Evolutionary conservation across 2,797 vertebrate species (phyloP), one percentile per base, ranked within the genome.

Genomic region (Discoglossus pictus): DNA sequence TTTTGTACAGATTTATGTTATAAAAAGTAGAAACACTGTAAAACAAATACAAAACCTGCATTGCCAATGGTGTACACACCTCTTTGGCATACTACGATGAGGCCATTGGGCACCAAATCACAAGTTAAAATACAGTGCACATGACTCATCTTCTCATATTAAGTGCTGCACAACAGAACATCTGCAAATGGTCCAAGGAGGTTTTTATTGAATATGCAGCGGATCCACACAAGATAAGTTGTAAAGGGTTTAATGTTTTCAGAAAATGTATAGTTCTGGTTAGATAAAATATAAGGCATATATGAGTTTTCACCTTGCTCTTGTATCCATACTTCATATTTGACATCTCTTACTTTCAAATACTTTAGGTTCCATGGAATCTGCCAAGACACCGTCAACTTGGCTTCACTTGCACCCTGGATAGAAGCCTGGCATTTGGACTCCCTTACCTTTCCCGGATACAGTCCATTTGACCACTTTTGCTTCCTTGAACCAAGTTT

Each of bases 301-400:
- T 99, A 99, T 2, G 94, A 97, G 88, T 96, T 98, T 82, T 99
- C 97, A 43, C 97, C 97, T 86, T 98, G 95, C 79, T 99, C 97
- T 86, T 99, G 97, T 75, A 99, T 96, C 97, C 97, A 99, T 44
- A 99, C 97, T 79, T 99, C 97, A 0, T 99, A 99, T 79, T 91
- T 95, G 13, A 99, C 96, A 72, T 98, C 97, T 82, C 90, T 86
- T 38, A 98, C 95, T 78, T 97, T 97, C 73, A 99, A 84, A 80
- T 94, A 99, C 76, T 91, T 95, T 63, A 99, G 88, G 79, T 99
- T 99, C 97, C 97, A 99, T 0, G 97, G 97, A 43, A 97, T 94
- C 83, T 98, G 93, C 97, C 97, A 99, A 20, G 93, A 96, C 51
- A 99, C 92, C 0, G 88, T 84, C 65, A 99, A 93, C 77, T 90